Conservation (phyloP, 2,888 invertebrate species). For the Himalopsyche japonica region DNA sequence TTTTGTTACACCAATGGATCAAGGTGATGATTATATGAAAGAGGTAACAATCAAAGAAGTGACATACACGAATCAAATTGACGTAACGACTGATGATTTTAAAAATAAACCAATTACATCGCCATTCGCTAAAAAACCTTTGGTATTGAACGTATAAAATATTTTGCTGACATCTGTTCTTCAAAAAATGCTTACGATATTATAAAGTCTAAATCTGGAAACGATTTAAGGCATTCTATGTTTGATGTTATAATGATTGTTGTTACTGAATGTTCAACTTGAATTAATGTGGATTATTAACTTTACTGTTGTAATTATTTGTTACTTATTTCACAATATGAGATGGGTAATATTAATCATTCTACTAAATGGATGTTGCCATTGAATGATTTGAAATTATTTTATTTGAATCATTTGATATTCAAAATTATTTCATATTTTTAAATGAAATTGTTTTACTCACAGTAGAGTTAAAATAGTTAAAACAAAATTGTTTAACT, state of each 20-base stretch:
- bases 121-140: background rate
- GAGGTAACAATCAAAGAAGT: background rate
- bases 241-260: background rate
- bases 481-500: no score
- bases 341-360: no score
- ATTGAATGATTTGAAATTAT: no score
- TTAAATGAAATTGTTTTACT: no score
- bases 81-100: background rate
- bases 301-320: no score
- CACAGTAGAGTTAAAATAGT: no score
- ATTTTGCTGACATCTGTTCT: background rate
- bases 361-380: no score
- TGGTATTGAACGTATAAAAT: background rate
- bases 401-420: no score
- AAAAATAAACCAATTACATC: background rate
- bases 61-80: background rate
- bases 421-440: no score
- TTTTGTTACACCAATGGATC: background rate
- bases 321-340: no score
- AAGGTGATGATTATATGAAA: background rate
- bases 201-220: background rate
- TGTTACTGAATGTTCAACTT: background rate
- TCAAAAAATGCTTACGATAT: background rate
- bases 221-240: background rate
- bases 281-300: background rate